A percentile compares a stretch with the other conserved stretches of the same genome.
Conservation (phyloP, 64 coral and sea anemone genomes). For the Trachythela sp. region DNA sequence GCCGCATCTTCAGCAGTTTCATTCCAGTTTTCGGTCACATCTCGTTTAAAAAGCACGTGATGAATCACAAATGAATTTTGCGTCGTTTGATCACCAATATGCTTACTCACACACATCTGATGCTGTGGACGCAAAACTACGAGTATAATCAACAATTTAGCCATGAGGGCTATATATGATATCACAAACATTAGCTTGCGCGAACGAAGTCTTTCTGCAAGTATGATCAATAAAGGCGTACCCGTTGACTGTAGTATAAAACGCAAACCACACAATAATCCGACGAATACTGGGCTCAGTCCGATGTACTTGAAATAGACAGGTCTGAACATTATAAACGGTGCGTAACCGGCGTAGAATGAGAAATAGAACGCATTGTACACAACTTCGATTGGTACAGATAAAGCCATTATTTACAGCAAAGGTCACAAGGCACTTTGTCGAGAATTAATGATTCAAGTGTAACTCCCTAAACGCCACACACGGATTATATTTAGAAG, state of each 20-base stretch:
- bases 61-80: neutral
- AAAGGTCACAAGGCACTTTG: neutral
- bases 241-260: neutral
- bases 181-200: neutral
- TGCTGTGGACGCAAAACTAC: neutral
- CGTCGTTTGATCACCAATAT: neutral
- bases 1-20: neutral
- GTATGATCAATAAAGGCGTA: neutral
- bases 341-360: constrained; percentile 12
- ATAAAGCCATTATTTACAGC: neutral
- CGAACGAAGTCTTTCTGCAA: neutral
- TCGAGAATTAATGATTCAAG: neutral
- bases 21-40: neutral
- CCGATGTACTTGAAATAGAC: neutral
- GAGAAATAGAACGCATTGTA: constrained; percentile 3
- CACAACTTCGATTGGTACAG: neutral
- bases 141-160: neutral
- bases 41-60: neutral
- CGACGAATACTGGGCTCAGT: neutral
- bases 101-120: neutral
- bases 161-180: neutral
- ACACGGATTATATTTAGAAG: neutral
- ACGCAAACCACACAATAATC: neutral
- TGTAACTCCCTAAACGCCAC: neutral
- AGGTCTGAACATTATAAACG: neutral